Evolutionary conservation across 2,888 invertebrate species (phyloP).

Genomic region (Philhelius pedissequus): DNA sequence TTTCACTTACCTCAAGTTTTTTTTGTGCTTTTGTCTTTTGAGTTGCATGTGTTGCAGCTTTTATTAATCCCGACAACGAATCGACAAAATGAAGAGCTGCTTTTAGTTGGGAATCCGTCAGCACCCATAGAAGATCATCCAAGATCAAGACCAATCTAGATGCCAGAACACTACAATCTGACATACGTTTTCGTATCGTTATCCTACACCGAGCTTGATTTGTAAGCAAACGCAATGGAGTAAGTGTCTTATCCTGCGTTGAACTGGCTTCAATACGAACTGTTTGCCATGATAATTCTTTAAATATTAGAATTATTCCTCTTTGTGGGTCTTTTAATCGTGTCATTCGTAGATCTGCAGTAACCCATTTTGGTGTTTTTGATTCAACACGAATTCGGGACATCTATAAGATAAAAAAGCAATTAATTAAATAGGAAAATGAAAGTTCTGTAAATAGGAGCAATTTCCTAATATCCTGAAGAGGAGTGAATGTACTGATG

Average conservation of each 20-base stretch:
- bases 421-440: too few species aligned
- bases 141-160: slow-evolving; percentile 94
- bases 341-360: slow-evolving; percentile 92
- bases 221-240: slow-evolving; percentile 94
- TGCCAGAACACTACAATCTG: slow-evolving; percentile 95
- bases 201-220: slow-evolving; percentile 97
- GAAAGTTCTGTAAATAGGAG: too few species aligned
- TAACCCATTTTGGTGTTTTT: slow-evolving; percentile 93
- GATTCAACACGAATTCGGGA: slow-evolving; percentile 96
- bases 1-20: slow-evolving; percentile 87
- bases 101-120: slow-evolving; percentile 96
- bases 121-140: slow-evolving; percentile 97
- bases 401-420: slow-evolving; percentile 83
- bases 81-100: slow-evolving; percentile 95
- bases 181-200: slow-evolving; percentile 95
- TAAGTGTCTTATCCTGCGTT: slow-evolving; percentile 86
- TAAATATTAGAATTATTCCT: slow-evolving; percentile 96
- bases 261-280: slow-evolving; percentile 96
- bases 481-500: too few species aligned
- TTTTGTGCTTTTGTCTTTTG: slow-evolving; percentile 90
- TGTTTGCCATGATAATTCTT: slow-evolving; percentile 98
- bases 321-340: slow-evolving; percentile 93
- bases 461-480: too few species aligned
- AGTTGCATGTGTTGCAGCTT: slow-evolving; percentile 88
- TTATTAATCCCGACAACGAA: slow-evolving; percentile 89